phyloP scores from a whole-genome alignment of 2,113 vertebrate genomes.

The Onychostoma macrolepis region DNA sequence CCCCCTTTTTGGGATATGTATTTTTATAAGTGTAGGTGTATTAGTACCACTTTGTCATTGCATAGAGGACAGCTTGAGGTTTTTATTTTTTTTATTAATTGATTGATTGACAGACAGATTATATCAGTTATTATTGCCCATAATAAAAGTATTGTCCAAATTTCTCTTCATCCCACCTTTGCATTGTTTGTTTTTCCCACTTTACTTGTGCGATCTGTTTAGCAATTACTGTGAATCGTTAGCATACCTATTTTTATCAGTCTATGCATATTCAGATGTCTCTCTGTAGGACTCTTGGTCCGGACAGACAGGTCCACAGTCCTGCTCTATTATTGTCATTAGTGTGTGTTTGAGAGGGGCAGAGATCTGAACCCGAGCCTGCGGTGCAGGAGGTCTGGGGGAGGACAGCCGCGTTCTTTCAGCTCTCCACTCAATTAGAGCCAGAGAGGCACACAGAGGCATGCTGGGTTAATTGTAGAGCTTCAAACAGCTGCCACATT shows the following conservation, averaged over 20 bases:
- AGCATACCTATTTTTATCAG: conserved; percentile 26
- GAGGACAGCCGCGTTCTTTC: conserved; percentile 72
- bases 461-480: conserved; percentile 82
- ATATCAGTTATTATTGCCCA: not conserved
- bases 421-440: conserved; percentile 73
- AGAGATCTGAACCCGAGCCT: conserved; percentile 60
- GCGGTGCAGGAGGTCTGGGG: conserved; percentile 73
- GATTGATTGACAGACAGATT: no score
- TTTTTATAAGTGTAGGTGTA: not conserved
- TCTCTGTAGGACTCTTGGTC: conserved; percentile 69
- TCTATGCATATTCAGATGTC: conserved; percentile 19
- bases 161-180: not conserved
- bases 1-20: no score
- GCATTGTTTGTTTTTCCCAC: not conserved
- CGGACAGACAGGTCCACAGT: conserved; percentile 72
- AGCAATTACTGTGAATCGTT: conserved; percentile 15
- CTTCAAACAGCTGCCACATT: conserved; percentile 80
- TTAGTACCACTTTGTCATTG: not conserved
- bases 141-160: not conserved
- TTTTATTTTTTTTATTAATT: not conserved
- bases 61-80: not conserved
- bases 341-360: conserved; percentile 63
- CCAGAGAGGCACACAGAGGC: conserved; percentile 69
- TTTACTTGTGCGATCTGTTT: not conserved
- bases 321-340: conserved; percentile 77